Conservation (phyloP, 2,888 invertebrate genomes). For the Drosophila austrosaltans region DNA sequence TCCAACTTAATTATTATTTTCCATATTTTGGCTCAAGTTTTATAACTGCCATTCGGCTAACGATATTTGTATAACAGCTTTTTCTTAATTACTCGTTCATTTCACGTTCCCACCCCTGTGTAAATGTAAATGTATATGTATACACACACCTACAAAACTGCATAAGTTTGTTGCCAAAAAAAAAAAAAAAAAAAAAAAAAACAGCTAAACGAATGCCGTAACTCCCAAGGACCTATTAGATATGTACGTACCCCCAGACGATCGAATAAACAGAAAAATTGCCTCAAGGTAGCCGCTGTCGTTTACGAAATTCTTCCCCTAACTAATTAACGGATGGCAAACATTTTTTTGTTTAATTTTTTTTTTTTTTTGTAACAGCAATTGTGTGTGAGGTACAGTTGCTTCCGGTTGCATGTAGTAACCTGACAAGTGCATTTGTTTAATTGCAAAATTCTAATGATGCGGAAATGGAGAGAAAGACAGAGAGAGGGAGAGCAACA, state of each 20-base stretch:
- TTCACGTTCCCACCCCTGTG: background rate
- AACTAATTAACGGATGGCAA: slow-evolving; percentile 45
- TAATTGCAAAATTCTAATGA: slow-evolving; percentile 63
- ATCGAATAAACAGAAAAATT: background rate
- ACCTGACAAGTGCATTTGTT: slow-evolving; percentile 50
- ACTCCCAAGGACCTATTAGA: background rate
- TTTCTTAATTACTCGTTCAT: background rate
- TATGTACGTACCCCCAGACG: background rate
- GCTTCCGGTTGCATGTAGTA: slow-evolving; percentile 47
- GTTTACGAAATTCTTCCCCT: slow-evolving; percentile 26
- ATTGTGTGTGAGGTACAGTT: slow-evolving; percentile 3
- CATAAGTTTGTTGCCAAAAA: slow-evolving; percentile 2
- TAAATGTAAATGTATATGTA: background rate
- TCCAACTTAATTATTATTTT: too few relatives aligned
- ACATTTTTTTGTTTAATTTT: background rate
- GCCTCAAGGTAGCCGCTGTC: slow-evolving; percentile 15
- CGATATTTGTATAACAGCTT: background rate
- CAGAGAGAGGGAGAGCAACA: background rate
- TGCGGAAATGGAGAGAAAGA: slow-evolving; percentile 50
- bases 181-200: background rate
- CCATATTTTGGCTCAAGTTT: background rate
- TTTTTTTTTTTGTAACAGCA: slow-evolving; percentile 2
- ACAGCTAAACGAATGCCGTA: slow-evolving; percentile 7
- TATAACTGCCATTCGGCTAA: background rate
- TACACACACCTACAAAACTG: background rate